These are phyloP conservation scores for Pao palembangensis DNA, from an alignment of 2,113 vertebrate species.

Conservation along the genomic window DNA sequence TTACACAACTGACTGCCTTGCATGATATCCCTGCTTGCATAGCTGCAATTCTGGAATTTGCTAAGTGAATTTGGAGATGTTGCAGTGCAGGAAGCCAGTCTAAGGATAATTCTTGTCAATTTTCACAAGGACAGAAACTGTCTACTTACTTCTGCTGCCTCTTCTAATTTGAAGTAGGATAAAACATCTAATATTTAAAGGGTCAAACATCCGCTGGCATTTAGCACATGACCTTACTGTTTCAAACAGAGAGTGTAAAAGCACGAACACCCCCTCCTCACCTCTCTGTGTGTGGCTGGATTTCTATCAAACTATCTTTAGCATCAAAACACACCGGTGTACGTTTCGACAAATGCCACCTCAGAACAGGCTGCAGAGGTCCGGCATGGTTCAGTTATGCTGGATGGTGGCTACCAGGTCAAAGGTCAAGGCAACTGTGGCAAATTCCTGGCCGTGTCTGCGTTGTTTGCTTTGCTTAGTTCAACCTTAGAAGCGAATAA, in stretches of 20 bases:
- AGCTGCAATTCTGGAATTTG: no score
- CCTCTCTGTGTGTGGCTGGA: slow-evolving; percentile 16
- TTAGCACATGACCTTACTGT: no score
- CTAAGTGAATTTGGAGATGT: no score
- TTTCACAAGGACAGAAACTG: no score
- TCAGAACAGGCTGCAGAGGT: neutral
- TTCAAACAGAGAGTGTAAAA: neutral
- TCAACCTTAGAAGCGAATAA: neutral
- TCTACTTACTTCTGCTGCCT: no score
- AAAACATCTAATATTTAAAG: no score
- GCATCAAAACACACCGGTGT: slow-evolving; percentile 13
- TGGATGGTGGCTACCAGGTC: slow-evolving; percentile 12
- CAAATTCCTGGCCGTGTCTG: slow-evolving; percentile 6
- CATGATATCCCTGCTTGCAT: no score
- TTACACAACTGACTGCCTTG: no score
- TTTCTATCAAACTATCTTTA: slow-evolving; percentile 27
- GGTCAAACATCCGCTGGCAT: neutral
- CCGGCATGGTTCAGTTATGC: neutral
- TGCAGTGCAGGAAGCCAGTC: no score
- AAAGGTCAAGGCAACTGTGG: slow-evolving; percentile 54
- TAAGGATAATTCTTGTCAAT: no score
- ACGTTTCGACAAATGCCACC: slow-evolving; percentile 27
- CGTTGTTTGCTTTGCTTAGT: neutral
- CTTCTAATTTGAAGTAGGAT: no score
- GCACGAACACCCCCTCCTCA: slow-evolving; percentile 16